phyloP scores from a whole-genome alignment of 2,113 vertebrate species.

The Electrona antarctica region DNA sequence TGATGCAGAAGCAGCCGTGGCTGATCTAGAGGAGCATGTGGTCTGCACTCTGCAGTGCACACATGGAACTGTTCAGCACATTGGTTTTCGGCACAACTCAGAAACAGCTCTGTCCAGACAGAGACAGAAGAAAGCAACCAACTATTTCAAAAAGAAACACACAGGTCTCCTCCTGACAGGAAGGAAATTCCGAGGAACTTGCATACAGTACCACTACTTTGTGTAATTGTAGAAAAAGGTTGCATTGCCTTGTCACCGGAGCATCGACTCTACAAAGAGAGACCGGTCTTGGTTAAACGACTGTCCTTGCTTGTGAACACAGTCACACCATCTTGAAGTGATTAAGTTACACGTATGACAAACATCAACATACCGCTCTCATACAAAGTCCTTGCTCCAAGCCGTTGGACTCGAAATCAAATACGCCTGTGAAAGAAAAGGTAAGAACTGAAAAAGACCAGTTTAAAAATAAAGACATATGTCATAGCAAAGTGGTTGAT shows the following conservation, averaged over 20 bases:
- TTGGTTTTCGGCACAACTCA: slow-evolving; percentile 28
- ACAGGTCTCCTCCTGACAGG: slow-evolving; percentile 10
- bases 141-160: slow-evolving; percentile 35
- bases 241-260: slow-evolving; percentile 12
- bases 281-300: slow-evolving; percentile 5
- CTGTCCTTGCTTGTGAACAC: neutral
- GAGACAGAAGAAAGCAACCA: slow-evolving; percentile 49
- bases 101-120: slow-evolving; percentile 7
- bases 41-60: slow-evolving; percentile 29
- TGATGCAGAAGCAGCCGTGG: slow-evolving; percentile 32
- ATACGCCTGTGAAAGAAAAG: neutral
- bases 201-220: slow-evolving; percentile 3
- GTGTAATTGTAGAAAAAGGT: neutral
- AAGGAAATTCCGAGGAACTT: slow-evolving; percentile 38
- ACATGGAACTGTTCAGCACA: slow-evolving; percentile 60
- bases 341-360: slow-evolving; percentile 38
- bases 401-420: neutral
- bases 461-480: neutral
- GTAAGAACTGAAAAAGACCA: neutral
- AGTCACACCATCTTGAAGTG: slow-evolving; percentile 33
- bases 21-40: slow-evolving; percentile 53
- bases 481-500: slow-evolving; percentile 16
- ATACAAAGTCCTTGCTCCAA: neutral
- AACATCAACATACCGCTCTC: slow-evolving; percentile 16
- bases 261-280: slow-evolving; percentile 31